phyloP scores from a whole-genome alignment of 1,140 invertebrate species.

The Doryteuthis pealeii region DNA sequence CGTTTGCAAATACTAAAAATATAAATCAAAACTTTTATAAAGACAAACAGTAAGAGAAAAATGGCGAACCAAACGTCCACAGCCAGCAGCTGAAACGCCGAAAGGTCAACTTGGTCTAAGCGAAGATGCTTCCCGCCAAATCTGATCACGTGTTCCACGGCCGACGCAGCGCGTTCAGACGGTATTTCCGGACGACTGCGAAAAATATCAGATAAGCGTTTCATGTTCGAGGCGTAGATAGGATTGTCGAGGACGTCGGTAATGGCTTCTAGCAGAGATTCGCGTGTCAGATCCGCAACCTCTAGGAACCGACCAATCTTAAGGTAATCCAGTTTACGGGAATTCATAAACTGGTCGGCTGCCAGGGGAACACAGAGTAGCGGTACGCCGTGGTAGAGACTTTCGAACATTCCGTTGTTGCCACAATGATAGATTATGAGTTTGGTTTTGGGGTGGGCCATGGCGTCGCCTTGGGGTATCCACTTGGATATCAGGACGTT shows the following conservation, averaged over 20 bases:
- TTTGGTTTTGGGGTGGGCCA: slow-evolving; percentile 21
- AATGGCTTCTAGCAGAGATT: background rate
- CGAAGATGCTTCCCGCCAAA: background rate
- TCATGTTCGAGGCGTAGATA: background rate
- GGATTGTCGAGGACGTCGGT: background rate
- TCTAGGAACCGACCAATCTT: background rate
- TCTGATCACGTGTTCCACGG: background rate
- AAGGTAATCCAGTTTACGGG: slow-evolving; percentile 14
- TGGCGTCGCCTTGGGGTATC: slow-evolving; percentile 25
- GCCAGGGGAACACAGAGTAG: slow-evolving; percentile 71
- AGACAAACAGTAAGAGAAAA: too few species aligned
- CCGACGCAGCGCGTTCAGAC: background rate
- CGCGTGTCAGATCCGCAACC: background rate
- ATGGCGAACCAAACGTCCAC: background rate
- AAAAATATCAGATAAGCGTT: background rate
- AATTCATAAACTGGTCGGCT: slow-evolving; percentile 67
- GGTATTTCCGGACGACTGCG: background rate
- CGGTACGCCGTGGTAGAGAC: slow-evolving; percentile 39
- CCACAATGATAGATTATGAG: slow-evolving; percentile 19
- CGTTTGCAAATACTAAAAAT: too few species aligned
- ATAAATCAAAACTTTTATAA: too few species aligned
- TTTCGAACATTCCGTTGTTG: slow-evolving; percentile 36
- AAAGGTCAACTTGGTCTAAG: background rate
- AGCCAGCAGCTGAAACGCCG: background rate
- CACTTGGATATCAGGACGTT: slow-evolving; percentile 19